A percentile compares a stretch with the other conserved stretches of the same genome.
Evolutionary conservation across 1,140 invertebrate genomes (phyloP).

Genomic region (Steinernema feltiae): DNA sequence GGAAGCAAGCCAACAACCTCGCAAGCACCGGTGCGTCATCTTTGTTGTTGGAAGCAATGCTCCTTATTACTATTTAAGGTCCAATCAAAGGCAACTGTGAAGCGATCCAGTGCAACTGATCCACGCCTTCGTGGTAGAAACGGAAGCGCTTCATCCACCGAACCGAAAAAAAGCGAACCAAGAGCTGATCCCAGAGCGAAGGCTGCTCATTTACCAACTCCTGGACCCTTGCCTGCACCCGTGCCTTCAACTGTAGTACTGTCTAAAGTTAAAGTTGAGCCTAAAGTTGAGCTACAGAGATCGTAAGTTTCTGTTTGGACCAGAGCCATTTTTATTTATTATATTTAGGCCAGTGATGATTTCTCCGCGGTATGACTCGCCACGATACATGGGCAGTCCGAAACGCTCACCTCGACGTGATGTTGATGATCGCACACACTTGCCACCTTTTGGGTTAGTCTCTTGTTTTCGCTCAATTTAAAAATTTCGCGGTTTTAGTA

Average conservation of each 20-base stretch:
- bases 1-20: background rate
- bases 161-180: background rate
- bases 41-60: background rate
- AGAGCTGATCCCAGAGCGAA: background rate
- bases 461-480: background rate
- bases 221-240: background rate
- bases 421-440: background rate
- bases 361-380: background rate
- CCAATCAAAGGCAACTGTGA: no score
- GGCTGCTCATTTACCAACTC: no score
- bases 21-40: background rate
- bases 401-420: background rate
- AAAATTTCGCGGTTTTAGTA: no score
- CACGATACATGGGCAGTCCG: background rate
- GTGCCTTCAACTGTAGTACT: no score
- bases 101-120: background rate
- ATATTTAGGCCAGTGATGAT: background rate
- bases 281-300: background rate
- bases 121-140: background rate
- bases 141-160: background rate
- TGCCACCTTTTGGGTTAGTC: background rate
- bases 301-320: background rate
- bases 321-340: background rate
- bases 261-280: no score
- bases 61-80: background rate